Base-by-base conservation (phyloP, 2,113 vertebrate genomes). In the Salminus brasiliensis region DNA sequence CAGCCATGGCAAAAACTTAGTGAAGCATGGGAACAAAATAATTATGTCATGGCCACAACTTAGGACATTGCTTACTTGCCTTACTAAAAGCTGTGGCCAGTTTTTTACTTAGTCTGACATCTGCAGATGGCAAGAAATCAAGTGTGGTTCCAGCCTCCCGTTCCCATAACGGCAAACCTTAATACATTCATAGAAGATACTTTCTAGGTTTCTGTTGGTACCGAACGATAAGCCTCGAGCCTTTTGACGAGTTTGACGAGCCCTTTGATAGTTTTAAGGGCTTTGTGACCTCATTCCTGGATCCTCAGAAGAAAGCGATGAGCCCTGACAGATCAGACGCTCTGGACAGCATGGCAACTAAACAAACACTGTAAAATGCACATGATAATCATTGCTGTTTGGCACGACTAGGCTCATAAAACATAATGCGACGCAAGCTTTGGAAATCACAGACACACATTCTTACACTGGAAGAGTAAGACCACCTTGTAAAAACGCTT, bases 401-500 rank as follows among this genome's bases (percentile, higher is more conserved):
- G 47, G 47, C 18, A 2, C 4, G 4, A 45, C 13, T 11, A 16
- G 21, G 16, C 43, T 66, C 60, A 53, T 45, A 74, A 47, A 62
- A n/a, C 11, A 27, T 25, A 45, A 45, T 30, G 27, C 62, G 21
- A 29, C 3, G 10, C 29, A 16, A 16, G 16, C 23, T 57, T 47
- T 76, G 41, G 11, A 32, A 78, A 59, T 47, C 30, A 47, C 25
- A 78, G 27, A 45, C 16, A 39, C 18, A 41, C 5, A 52, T 2
- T 25, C 0, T 2, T 34, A 2, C 53, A 47, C 23, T 11, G 9
- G 23, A 68, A 57, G 32, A 57, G n/a, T n/a, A n/a, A n/a, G 63
- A 34, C n/a, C 67, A 15, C 52, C 39, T 70, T 60, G 76, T 78
- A 69, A 78, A 67, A 60, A 25, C 18, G 7, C 23, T 47, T 36